phyloP scores from a whole-genome alignment of 92 coral and sea anemone genomes.

The Hydrozoanthus gracilis region DNA sequence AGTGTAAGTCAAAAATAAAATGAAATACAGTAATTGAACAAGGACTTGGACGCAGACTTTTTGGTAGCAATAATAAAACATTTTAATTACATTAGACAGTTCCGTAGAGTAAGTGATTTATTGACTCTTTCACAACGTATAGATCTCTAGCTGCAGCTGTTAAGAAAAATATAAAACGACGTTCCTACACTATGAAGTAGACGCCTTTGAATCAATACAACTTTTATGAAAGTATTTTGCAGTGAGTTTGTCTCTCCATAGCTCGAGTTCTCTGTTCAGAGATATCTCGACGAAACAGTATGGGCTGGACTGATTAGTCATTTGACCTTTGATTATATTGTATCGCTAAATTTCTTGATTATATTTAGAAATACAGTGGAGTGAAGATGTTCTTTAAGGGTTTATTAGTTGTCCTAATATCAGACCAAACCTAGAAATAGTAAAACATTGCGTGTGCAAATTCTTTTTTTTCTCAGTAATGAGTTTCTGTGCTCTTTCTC shows the following conservation, averaged over 20 bases:
- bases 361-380: neutral
- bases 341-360: neutral
- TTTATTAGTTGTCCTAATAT: neutral
- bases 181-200: neutral
- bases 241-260: neutral
- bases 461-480: no score
- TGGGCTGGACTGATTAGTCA: neutral
- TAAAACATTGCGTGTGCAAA: neutral
- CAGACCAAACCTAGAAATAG: neutral
- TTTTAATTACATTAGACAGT: no score
- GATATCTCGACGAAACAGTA: neutral
- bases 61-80: no score
- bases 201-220: neutral
- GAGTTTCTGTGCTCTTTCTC: no score
- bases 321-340: conserved; percentile 9
- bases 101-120: no score
- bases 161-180: neutral
- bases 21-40: no score
- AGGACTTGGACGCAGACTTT: no score
- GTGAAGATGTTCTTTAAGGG: neutral
- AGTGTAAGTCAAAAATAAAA: neutral
- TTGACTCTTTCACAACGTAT: no score
- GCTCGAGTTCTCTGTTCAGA: neutral
- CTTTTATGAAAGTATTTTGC: neutral
- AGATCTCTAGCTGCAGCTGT: no score